These are phyloP conservation scores for Magallana angulata DNA, from an alignment of 1,140 invertebrate genomes.

Conservation along the genomic window DNA sequence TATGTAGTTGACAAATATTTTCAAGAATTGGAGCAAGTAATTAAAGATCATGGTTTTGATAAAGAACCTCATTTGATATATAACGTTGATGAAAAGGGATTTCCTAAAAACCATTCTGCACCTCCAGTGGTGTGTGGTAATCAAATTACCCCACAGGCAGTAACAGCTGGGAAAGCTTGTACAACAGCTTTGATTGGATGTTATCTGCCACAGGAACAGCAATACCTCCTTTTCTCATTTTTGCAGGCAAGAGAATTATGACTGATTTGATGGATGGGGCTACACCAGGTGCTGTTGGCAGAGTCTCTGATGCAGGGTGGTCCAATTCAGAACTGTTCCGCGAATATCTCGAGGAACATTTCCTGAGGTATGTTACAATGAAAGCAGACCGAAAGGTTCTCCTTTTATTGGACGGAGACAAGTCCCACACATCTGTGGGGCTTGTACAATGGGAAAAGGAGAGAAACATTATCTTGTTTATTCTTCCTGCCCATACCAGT, in stretches of 20 bases:
- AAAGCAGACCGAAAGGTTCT: background rate
- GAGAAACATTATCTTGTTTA: background rate
- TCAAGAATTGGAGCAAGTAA: background rate
- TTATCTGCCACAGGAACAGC: no score
- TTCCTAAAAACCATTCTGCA: background rate
- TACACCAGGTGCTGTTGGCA: no score
- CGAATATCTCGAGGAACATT: background rate
- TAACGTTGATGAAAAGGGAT: background rate
- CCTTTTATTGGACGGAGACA: conserved; percentile 33
- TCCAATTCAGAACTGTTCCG: no score
- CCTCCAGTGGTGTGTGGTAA: background rate
- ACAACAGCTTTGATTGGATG: no score
- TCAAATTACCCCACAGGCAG: background rate
- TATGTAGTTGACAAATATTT: background rate
- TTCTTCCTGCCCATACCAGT: conserved; percentile 44
- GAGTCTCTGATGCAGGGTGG: no score
- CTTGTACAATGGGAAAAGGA: conserved; percentile 45
- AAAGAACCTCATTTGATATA: background rate
- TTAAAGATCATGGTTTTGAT: background rate
- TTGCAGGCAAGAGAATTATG: no score
- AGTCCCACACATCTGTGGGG: conserved; percentile 9
- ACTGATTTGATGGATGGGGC: no score
- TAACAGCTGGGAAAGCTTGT: no score
- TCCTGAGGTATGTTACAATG: background rate
- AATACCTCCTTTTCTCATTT: no score